Percentiles rank a stretch among this genome's conserved stretches.
These are phyloP conservation scores for Allacma fusca DNA, from an alignment of 2,888 invertebrate species.

Conservation along the genomic window DNA sequence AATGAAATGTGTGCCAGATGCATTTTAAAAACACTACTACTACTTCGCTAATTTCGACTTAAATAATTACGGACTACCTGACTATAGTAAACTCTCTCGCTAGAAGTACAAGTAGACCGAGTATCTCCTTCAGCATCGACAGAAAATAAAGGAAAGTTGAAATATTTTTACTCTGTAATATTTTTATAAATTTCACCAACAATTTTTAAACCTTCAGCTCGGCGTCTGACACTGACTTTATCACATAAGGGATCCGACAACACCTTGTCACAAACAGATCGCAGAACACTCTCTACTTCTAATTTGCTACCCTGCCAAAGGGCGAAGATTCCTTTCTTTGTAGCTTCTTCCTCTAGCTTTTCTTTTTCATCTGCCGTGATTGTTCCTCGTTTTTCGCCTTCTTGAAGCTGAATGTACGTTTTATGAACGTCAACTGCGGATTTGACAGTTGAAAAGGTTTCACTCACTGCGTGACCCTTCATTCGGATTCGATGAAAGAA, in stretches of 20 bases:
- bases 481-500: conserved; percentile 60
- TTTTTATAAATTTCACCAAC: conserved; percentile 60
- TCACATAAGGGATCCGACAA: conserved; percentile 50
- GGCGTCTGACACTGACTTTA: conserved; percentile 49
- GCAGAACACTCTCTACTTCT: conserved; percentile 60
- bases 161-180: conserved; percentile 51
- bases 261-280: conserved; percentile 59
- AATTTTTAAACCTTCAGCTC: conserved; percentile 60
- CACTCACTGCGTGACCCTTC: conserved; percentile 59
- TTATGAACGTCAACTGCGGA: conserved; percentile 61
- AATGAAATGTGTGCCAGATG: too few relatives aligned
- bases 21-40: too few relatives aligned
- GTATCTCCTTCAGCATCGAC: too few relatives aligned
- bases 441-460: conserved; percentile 55
- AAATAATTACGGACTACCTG: too few relatives aligned
- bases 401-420: conserved; percentile 60
- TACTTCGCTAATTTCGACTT: too few relatives aligned
- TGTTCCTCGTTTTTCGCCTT: conserved; percentile 59
- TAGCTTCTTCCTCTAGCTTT: conserved; percentile 59
- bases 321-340: conserved; percentile 60
- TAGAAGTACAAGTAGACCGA: too few relatives aligned
- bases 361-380: conserved; percentile 56
- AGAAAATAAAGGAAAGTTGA: too few relatives aligned
- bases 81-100: too few relatives aligned
- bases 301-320: conserved; percentile 61